phyloP scores from a whole-genome alignment of 2,888 invertebrate genomes.

The Lumbricus terrestris region DNA sequence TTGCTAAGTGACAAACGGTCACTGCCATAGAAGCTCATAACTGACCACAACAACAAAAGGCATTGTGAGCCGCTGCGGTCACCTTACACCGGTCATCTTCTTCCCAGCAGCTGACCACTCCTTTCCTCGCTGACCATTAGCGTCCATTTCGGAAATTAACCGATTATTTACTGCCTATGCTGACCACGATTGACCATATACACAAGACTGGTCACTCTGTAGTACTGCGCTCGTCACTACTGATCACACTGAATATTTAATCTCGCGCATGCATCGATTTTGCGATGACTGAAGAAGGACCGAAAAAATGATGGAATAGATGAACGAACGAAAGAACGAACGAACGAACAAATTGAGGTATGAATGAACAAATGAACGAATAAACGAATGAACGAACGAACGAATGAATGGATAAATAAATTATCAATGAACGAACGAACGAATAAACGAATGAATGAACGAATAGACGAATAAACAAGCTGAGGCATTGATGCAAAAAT shows the following conservation, averaged over 20 bases:
- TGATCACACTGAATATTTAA: not conserved
- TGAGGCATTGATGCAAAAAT: no score
- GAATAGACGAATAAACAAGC: no score
- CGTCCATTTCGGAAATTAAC: slow-evolving; percentile 15
- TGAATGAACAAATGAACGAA: not conserved
- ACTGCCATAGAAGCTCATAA: not conserved
- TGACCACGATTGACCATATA: slow-evolving; percentile 5
- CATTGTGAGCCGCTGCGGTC: not conserved
- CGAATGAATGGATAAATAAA: no score
- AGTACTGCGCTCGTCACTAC: not conserved
- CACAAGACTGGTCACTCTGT: not conserved
- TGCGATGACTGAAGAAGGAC: not conserved
- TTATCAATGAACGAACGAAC: no score
- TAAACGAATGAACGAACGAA: not conserved
- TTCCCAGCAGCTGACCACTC: not conserved
- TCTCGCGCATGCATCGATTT: not conserved
- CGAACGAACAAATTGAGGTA: not conserved
- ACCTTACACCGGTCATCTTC: not conserved
- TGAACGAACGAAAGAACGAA: no score
- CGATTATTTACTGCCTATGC: not conserved
- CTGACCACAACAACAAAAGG: not conserved
- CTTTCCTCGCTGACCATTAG: not conserved
- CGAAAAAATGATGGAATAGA: not conserved
- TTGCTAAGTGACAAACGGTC: not conserved
- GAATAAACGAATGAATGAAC: no score